Evolutionary conservation across 2,888 invertebrate species (phyloP).

Genomic region (Microdon myrmicae): DNA sequence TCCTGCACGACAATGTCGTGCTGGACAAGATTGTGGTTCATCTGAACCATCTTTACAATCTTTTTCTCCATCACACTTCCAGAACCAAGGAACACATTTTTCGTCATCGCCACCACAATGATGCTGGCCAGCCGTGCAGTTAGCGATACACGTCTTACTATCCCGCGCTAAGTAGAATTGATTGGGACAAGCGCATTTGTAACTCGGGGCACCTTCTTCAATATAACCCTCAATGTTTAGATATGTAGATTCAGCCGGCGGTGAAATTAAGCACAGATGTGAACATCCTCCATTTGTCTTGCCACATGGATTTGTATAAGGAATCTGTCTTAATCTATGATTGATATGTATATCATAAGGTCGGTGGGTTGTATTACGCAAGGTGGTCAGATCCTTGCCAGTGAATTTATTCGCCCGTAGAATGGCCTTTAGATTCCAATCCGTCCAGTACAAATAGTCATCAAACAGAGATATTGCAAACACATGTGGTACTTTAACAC

Average conservation of each 20-base stretch:
- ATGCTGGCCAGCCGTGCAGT: slow-evolving; percentile 81
- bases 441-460: slow-evolving; percentile 94
- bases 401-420: slow-evolving; percentile 92
- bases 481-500: slow-evolving; percentile 89
- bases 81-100: slow-evolving; percentile 82
- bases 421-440: slow-evolving; percentile 96
- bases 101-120: slow-evolving; percentile 73
- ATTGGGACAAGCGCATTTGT: slow-evolving; percentile 93
- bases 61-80: slow-evolving; percentile 90
- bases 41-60: slow-evolving; percentile 93
- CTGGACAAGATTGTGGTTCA: slow-evolving; percentile 85
- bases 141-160: slow-evolving; percentile 89
- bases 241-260: slow-evolving; percentile 80
- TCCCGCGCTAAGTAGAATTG: slow-evolving; percentile 86
- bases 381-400: slow-evolving; percentile 76
- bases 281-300: slow-evolving; percentile 94
- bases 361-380: slow-evolving; percentile 92
- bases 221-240: slow-evolving; percentile 81
- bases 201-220: slow-evolving; percentile 81
- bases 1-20: slow-evolving; percentile 86
- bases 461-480: slow-evolving; percentile 95
- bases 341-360: slow-evolving; percentile 94
- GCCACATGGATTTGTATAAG: slow-evolving; percentile 90
- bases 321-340: slow-evolving; percentile 87
- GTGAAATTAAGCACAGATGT: slow-evolving; percentile 92